A percentile compares a stretch with the other conserved stretches of the same genome.
phyloP scores from a whole-genome alignment of 1,140 invertebrate genomes.

The Glomeris maerens region DNA sequence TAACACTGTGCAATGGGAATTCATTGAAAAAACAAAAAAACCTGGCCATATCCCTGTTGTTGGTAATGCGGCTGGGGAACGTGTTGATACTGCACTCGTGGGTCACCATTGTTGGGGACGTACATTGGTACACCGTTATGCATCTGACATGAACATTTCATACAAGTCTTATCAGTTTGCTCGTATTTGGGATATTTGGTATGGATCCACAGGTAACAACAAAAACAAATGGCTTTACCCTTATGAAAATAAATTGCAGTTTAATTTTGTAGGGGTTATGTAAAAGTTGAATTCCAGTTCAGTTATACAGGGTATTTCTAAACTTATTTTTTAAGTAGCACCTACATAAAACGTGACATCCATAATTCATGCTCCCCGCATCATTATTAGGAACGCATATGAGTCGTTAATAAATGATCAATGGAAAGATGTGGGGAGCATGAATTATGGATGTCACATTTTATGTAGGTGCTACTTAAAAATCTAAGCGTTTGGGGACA shows the following conservation, averaged over 20 bases:
- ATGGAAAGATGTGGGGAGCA: no score
- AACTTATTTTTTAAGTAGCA: no score
- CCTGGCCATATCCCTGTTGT: constrained; percentile 2
- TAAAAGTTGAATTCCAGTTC: no score
- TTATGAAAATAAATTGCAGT: neutral
- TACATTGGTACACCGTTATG: neutral
- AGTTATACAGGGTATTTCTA: no score
- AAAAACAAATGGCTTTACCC: neutral
- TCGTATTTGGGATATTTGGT: constrained; percentile 1
- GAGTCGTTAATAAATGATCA: no score
- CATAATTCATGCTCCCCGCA: no score
- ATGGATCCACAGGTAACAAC: neutral
- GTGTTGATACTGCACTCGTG: constrained; percentile 3
- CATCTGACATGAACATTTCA: neutral
- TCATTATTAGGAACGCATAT: no score
- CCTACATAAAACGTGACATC: no score
- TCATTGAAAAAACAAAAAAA: constrained; percentile 3
- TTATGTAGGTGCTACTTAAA: no score
- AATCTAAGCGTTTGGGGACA: no score
- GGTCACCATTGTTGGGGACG: constrained; percentile 9
- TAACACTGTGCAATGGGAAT: neutral
- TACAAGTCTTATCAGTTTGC: constrained; percentile 6
- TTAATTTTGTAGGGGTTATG: neutral
- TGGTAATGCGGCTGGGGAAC: constrained; percentile 9
- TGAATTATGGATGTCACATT: no score